Evolutionary conservation across 2,888 invertebrate genomes (phyloP).

Genomic region (Heliconius aoede): DNA sequence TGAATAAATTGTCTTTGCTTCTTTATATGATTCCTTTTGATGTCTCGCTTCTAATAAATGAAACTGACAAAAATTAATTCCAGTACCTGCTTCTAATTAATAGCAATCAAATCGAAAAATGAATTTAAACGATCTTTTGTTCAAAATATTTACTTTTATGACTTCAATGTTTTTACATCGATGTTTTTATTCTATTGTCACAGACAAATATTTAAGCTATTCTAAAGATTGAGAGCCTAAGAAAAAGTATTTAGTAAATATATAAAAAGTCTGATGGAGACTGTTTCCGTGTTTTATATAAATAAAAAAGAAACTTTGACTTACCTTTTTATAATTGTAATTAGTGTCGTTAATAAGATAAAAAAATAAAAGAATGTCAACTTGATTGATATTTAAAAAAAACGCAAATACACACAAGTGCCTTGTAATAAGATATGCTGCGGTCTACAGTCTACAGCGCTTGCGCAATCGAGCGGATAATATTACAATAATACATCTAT

Average conservation of each 20-base stretch:
- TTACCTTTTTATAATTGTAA: too few species aligned
- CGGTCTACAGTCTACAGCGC: conserved; percentile 21
- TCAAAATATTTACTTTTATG: background rate
- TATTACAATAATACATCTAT: conserved; percentile 32
- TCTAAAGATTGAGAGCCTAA: too few species aligned
- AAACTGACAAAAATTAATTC: conserved; percentile 3
- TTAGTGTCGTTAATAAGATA: background rate
- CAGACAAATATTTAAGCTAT: too few species aligned
- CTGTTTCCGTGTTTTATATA: too few species aligned
- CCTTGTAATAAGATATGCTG: conserved; percentile 35
- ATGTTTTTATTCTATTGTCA: background rate
- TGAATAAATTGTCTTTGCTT: too few species aligned
- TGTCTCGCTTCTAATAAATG: background rate
- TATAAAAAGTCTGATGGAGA: too few species aligned
- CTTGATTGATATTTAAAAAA: background rate
- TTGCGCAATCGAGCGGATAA: conserved; percentile 37
- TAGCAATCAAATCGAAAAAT: background rate
- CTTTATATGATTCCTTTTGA: background rate
- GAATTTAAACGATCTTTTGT: background rate
- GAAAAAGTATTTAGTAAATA: too few species aligned
- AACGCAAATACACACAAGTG: conserved; percentile 3
- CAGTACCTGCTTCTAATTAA: background rate
- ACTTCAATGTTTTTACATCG: background rate
- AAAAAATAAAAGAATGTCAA: background rate
- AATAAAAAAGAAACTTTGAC: too few species aligned